Percentiles rank a stretch among this genome's conserved stretches.
Conservation (phyloP, 2,888 invertebrate species). For the Drosophila anomalipes region DNA sequence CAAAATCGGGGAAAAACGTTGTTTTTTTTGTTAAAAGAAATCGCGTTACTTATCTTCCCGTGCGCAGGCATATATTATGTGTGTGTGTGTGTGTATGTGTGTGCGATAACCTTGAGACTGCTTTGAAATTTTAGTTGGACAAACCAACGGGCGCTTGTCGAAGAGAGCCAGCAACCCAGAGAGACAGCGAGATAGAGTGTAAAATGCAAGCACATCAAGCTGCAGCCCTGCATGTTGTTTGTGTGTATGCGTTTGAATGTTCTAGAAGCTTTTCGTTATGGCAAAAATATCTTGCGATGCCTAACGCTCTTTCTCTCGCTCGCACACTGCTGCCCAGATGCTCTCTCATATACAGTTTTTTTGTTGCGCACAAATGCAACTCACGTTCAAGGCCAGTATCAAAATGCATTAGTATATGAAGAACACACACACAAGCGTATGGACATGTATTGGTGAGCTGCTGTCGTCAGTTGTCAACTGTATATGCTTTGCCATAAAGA, state of each 20-base stretch:
- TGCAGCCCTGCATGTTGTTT: constrained; percentile 32
- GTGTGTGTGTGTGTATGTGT: constrained; percentile 21
- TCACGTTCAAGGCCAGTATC: constrained; percentile 84
- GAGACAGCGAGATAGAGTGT: constrained; percentile 14
- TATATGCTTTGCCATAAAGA: constrained; percentile 50
- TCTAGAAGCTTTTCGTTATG: constrained; percentile 66
- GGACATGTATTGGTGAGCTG: constrained; percentile 25
- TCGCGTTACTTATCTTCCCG: neutral
- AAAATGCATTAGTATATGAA: constrained; percentile 59
- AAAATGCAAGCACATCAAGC: constrained; percentile 49
- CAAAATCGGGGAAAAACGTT: neutral
- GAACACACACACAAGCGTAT: constrained; percentile 5
- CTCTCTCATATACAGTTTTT: constrained; percentile 12
- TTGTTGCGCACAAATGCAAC: constrained; percentile 81
- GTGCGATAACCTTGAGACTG: constrained; percentile 67
- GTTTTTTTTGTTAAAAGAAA: neutral
- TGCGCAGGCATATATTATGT: constrained; percentile 1
- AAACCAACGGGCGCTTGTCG: constrained; percentile 8
- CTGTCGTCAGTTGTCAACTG: constrained; percentile 70
- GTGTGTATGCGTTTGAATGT: constrained; percentile 24
- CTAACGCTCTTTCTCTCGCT: constrained; percentile 25
- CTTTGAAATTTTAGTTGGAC: constrained; percentile 67
- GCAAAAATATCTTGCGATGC: constrained; percentile 52
- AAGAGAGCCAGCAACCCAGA: constrained; percentile 2
- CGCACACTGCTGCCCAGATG: constrained; percentile 12